These are phyloP conservation scores for Trachythela sp. DNA, from an alignment of 64 coral and sea anemone species.

Conservation along the genomic window DNA sequence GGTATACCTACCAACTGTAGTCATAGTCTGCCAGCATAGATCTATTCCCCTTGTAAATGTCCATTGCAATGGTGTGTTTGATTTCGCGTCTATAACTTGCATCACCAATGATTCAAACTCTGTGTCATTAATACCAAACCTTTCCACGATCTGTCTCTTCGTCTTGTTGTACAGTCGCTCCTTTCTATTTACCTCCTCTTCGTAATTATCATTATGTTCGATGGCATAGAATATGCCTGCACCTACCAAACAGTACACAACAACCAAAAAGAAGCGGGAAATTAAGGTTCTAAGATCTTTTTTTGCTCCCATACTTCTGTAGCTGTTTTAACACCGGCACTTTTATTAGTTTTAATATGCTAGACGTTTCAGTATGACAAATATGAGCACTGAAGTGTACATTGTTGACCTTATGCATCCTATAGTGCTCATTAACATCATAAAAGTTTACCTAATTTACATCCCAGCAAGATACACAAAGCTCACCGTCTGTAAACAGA, in stretches of 20 bases:
- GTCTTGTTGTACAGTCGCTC: not conserved
- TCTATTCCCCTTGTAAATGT: not conserved
- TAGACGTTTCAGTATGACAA: not conserved
- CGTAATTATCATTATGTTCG: not conserved
- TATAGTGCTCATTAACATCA: no score
- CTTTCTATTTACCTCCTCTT: not conserved
- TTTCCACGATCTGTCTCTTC: not conserved
- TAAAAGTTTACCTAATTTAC: no score
- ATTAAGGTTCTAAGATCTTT: not conserved
- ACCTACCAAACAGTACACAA: not conserved
- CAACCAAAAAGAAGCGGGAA: not conserved
- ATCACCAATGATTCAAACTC: not conserved
- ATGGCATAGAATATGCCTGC: slow-evolving; percentile 8
- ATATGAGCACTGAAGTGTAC: not conserved
- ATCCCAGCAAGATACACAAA: no score
- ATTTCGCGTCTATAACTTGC: not conserved
- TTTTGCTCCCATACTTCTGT: not conserved
- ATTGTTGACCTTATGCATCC: not conserved
- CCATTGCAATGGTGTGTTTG: not conserved
- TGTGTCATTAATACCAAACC: not conserved
- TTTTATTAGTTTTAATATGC: no score
- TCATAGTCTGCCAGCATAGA: slow-evolving; percentile 4
- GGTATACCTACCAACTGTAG: not conserved
- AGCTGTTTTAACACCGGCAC: no score
- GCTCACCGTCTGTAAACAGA: no score